Conservation (phyloP, 35 echinoderm and acorn worm species). For the Patiria miniata region DNA sequence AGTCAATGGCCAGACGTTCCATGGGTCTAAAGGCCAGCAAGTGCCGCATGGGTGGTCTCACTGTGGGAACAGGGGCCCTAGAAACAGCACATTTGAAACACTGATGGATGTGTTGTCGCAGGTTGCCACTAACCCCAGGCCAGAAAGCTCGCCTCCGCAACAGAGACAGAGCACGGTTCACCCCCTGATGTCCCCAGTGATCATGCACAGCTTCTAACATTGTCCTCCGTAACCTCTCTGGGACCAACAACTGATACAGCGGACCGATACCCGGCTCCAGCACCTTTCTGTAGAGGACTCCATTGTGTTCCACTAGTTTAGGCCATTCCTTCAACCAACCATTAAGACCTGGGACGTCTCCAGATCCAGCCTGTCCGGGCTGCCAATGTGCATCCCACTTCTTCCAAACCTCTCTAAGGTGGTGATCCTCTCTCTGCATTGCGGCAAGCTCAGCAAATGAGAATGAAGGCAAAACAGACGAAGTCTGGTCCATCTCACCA, state of each 20-base stretch:
- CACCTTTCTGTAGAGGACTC: slow-evolving; percentile 23
- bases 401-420: slow-evolving; percentile 23
- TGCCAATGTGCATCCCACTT: slow-evolving; percentile 12
- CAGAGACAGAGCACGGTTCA: slow-evolving; percentile 24
- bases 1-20: slow-evolving; percentile 7
- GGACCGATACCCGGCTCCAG: background rate
- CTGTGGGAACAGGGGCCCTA: slow-evolving; percentile 29
- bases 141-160: slow-evolving; percentile 50
- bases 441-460: background rate
- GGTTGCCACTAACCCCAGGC: slow-evolving; percentile 37
- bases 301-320: background rate
- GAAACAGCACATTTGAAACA: slow-evolving; percentile 53
- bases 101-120: background rate
- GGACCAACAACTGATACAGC: slow-evolving; percentile 42
- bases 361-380: background rate
- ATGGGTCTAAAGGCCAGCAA: background rate
- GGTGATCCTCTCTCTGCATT: slow-evolving; percentile 36
- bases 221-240: background rate
- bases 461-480: background rate
- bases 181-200: slow-evolving; percentile 60
- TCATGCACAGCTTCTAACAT: slow-evolving; percentile 41
- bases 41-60: background rate
- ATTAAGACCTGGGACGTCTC: background rate
- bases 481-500: background rate
- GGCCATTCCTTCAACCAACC: slow-evolving; percentile 12